These are phyloP conservation scores for Muschampia plurimacula DNA, from an alignment of 2,888 invertebrate species.

Conservation along the genomic window DNA sequence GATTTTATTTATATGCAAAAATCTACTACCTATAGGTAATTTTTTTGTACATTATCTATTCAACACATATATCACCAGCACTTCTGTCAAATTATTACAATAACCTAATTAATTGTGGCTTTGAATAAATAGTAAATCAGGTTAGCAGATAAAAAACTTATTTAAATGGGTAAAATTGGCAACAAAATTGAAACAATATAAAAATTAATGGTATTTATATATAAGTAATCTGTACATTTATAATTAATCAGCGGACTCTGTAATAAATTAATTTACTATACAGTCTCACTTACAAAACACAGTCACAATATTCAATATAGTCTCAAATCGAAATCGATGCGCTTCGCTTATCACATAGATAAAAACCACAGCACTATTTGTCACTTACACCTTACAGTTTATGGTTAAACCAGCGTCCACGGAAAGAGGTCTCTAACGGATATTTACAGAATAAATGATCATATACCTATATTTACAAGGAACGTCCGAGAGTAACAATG, in stretches of 20 bases:
- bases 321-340: conserved; percentile 68
- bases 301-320: conserved; percentile 59
- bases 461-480: conserved; percentile 67
- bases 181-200: conserved; percentile 76
- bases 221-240: conserved; percentile 73
- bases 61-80: conserved; percentile 76
- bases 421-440: conserved; percentile 63
- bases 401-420: conserved; percentile 69
- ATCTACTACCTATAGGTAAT: conserved; percentile 73
- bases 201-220: conserved; percentile 72
- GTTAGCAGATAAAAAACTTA: conserved; percentile 62
- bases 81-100: conserved; percentile 65
- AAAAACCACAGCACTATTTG: conserved; percentile 84
- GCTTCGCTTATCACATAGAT: conserved; percentile 82
- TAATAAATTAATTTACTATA: conserved; percentile 84
- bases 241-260: conserved; percentile 73
- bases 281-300: conserved; percentile 78
- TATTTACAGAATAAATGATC: conserved; percentile 73
- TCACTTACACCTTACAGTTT: conserved; percentile 82
- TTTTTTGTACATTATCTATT: conserved; percentile 82
- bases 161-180: conserved; percentile 64
- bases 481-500: conserved; percentile 39
- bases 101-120: conserved; percentile 62
- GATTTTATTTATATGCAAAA: conserved; percentile 79
- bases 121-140: conserved; percentile 73